These are phyloP conservation scores for Cyanoderma ruficeps DNA, from an alignment of 2,113 vertebrate species.

Conservation along the genomic window DNA sequence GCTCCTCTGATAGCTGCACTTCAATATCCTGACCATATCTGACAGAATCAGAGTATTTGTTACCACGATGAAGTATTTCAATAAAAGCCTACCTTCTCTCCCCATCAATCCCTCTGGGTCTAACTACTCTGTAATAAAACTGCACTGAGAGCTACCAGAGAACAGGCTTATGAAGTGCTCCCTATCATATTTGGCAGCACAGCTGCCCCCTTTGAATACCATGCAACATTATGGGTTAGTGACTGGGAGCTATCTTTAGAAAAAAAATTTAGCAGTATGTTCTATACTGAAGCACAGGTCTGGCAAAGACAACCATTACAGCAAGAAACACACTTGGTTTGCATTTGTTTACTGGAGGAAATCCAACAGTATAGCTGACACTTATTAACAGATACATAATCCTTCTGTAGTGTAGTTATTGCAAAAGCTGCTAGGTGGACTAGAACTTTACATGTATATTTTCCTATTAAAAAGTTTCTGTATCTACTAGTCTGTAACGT, in stretches of 20 bases:
- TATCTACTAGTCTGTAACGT: background rate
- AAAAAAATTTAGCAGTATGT: background rate
- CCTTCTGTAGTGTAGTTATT: background rate
- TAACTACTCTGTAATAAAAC: background rate
- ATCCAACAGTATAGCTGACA: background rate
- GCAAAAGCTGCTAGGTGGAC: background rate
- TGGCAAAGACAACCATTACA: background rate
- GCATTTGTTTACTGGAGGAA: background rate
- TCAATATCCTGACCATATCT: background rate
- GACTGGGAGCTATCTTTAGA: background rate
- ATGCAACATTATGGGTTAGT: background rate
- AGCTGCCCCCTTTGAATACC: background rate
- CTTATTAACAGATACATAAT: constrained; percentile 20
- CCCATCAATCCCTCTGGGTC: background rate
- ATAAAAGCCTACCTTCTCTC: background rate
- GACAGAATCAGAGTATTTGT: background rate
- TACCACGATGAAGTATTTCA: background rate
- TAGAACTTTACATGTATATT: background rate
- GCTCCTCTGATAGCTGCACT: background rate
- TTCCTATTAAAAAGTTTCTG: background rate
- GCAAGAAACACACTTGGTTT: background rate
- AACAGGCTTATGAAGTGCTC: background rate
- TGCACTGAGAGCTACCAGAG: background rate
- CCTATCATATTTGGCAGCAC: background rate
- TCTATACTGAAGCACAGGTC: background rate